Percentiles rank a stretch among this genome's conserved stretches.
phyloP scores from a whole-genome alignment of 2,113 vertebrate species.

The Natator depressus region DNA sequence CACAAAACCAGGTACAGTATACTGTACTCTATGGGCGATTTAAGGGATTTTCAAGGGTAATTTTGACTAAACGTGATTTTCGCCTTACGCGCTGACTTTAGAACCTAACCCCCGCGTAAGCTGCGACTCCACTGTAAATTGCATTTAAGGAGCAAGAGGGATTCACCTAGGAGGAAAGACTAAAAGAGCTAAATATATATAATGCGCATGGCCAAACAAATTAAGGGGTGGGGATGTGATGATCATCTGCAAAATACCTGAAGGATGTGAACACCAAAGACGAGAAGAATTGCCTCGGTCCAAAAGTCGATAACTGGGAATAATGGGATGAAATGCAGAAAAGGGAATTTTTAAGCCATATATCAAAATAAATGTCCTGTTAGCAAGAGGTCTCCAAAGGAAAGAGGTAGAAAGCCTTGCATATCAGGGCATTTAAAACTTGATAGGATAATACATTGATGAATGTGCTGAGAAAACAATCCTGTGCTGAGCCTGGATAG shows the following conservation, averaged over 20 bases:
- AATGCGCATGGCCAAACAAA: neutral
- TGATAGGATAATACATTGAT: neutral
- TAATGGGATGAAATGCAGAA: neutral
- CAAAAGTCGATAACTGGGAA: neutral
- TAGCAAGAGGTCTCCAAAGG: neutral
- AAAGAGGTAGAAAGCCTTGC: neutral
- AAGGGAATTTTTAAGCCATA: neutral
- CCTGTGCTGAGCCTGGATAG: no score
- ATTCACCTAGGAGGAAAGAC: neutral
- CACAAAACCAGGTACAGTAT: no score
- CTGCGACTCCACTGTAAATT: no score
- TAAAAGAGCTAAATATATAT: neutral
- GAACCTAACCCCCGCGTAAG: no score
- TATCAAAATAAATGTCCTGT: neutral
- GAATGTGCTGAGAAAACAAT: neutral
- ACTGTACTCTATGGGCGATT: no score
- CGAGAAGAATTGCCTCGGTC: neutral
- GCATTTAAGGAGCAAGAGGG: neutral
- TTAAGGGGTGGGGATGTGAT: neutral
- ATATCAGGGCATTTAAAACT: neutral
- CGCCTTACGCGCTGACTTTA: no score
- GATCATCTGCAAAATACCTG: neutral
- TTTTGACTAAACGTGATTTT: no score
- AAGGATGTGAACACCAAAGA: neutral
- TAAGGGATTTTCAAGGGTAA: no score